Base-by-base conservation (phyloP, 1,140 invertebrate genomes). In the Diachasma alloeum region DNA sequence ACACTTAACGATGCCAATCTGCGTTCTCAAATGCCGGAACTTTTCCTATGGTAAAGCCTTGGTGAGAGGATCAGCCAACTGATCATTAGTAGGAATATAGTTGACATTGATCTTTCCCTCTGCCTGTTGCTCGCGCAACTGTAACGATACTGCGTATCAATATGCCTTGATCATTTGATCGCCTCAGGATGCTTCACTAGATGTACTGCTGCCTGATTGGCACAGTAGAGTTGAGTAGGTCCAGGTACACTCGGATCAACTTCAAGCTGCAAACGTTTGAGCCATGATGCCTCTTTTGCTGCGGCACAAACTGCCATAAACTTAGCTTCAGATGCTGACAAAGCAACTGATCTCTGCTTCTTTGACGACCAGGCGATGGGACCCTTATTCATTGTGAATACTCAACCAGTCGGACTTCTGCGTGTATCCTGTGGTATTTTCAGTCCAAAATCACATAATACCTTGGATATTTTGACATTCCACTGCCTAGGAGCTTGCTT, bases 221-320 rank as follows among this genome's bases (percentile, higher is more conserved):
- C 81, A 74, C 84, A 75, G 24, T 82, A 82, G 4, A 83, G 48
- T 48, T 83, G 81, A 2, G 53, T 77, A 26, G 59, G 0, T 39
- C 0, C 9, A 0, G 0, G 1, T 44, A 22, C 19, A 6, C 24
- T 4, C 36, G 11, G 66, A n/a, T 17, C 42, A 10, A 80, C 13
- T 0, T 78, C 76, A 1, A 42, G 13, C 53, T 72, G 26, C n/a
- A 89, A 77, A 15, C 76, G 74, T 53, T 72, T 81, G n/a, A 85
- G 24, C 80, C 82, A 86, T 31, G 83, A 78, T 0, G 82, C 80
- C 76, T 91, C 88, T 77, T 87, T 87, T 0, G 83, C 69, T 4
- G 84, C 85, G 72, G 84, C 77, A 39, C 83, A 72, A 10, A 86
- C 69, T 15, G 88, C 87, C 4, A 91, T 82, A 79, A 90, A 91